Base-by-base conservation (phyloP, 2,888 invertebrate genomes). In the Tipula lateralis region DNA sequence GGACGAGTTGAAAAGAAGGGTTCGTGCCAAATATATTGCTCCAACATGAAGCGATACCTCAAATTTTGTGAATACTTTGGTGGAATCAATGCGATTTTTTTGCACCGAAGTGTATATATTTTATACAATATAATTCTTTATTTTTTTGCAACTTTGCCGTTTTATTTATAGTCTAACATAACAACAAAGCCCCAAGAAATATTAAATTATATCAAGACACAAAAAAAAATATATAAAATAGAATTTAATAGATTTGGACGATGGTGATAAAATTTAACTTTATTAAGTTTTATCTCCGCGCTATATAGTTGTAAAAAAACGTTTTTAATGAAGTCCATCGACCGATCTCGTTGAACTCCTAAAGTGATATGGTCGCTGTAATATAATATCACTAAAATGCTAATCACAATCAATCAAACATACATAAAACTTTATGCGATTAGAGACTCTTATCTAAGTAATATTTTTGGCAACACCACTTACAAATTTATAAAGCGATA, bases 101-200 rank as follows among this genome's bases (percentile, higher is more conserved):
- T n/a, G n/a, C n/a, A n/a, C n/a, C n/a, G n/a, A n/a, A n/a, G n/a
- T n/a, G n/a, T 66, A 66, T 50, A 50, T 16, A 39, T n/a, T n/a
- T n/a, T 44, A 66, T 66, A 66, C 24, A 66, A 66, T 24, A 24
- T 4, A 24, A 44, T 3, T 44, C 16, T 50, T 50, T n/a, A n/a
- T 3, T 50, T 50, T 50, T 24, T 66, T 66, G 66, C 66, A 66
- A 66, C 24, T 66, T 66, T 66, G 24, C 24, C 66, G 66, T 24
- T 66, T 66, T 66, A 66, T 66, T 66, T 66, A 66, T 66, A 66
- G 66, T 66, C 66, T 66, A 66, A 66, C 39, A 39, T 66, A 66
- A 66, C 66, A 66, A 66, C 24, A 66, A 66, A 66, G 66, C 66
- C 66, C 24, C 24, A 66, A 66, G 24, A 66, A 66, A 66, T 24